Percentiles rank a stretch among this genome's conserved stretches.
phyloP scores from a whole-genome alignment of 92 coral and sea anemone species.

The Phenganax subtilis region DNA sequence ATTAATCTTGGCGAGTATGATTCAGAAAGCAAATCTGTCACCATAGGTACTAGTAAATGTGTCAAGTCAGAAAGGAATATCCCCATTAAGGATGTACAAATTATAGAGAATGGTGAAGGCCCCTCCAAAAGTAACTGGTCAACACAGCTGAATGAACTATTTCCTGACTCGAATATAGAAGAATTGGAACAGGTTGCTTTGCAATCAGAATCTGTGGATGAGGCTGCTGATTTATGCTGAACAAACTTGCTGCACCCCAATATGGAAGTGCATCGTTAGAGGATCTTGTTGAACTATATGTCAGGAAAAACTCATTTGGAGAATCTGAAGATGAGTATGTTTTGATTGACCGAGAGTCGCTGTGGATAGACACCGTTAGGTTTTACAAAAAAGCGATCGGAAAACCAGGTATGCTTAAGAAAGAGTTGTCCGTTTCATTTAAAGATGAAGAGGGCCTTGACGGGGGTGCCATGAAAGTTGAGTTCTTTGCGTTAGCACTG shows the following conservation, averaged over 20 bases:
- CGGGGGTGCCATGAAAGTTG: constrained; percentile 44
- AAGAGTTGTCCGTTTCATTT: constrained; percentile 35
- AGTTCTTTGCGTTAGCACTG: constrained; percentile 40
- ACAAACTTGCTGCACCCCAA: neutral
- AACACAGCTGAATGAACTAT: constrained; percentile 18
- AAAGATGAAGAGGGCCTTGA: constrained; percentile 45
- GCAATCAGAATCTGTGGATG: constrained; percentile 11
- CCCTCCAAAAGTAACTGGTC: constrained; percentile 4
- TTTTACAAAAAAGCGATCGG: constrained; percentile 35
- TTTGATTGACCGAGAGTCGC: constrained; percentile 32
- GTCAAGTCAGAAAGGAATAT: neutral
- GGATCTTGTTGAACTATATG: neutral
- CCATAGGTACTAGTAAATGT: constrained; percentile 13
- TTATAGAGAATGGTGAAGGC: neutral
- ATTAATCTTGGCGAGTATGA: no score
- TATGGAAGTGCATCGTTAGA: constrained; percentile 4
- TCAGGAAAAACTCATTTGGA: neutral
- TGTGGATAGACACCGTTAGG: constrained; percentile 38
- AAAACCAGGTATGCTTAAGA: constrained; percentile 20
- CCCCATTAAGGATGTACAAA: neutral
- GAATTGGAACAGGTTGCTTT: constrained; percentile 6
- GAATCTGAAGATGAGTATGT: neutral
- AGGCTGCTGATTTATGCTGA: constrained; percentile 21
- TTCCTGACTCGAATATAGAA: neutral
- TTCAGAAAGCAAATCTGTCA: neutral